Conservation (phyloP, 2,797 vertebrate species). For the Helicolenus hilgendorfi region DNA sequence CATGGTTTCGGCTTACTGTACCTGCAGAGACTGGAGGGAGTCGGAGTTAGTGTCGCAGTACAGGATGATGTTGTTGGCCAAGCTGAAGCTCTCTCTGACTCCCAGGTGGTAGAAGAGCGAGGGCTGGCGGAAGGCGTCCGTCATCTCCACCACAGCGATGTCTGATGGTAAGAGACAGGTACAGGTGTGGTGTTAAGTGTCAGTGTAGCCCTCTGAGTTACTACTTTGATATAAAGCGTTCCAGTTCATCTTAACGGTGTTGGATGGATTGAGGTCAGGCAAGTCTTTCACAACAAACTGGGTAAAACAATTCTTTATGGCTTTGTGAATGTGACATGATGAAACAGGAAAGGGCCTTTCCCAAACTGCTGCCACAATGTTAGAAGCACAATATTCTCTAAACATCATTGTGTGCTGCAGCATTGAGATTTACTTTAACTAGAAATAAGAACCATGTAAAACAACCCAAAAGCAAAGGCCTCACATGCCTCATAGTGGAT, state of each 20-base stretch:
- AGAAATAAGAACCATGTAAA: not conserved
- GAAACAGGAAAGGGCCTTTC: not conserved
- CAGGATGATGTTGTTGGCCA: slow-evolving; percentile 99
- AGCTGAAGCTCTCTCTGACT: slow-evolving; percentile 98
- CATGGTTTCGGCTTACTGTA: slow-evolving; percentile 59
- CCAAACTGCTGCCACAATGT: not conserved
- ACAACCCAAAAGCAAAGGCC: not conserved
- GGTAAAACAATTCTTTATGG: not conserved
- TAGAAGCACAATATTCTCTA: not conserved
- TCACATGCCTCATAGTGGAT: not conserved
- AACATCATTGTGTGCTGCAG: not conserved
- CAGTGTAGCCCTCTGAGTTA: not conserved
- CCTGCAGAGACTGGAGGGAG: slow-evolving; percentile 97
- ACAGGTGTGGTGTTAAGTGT: not conserved
- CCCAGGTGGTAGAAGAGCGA: slow-evolving; percentile 99
- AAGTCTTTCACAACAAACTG: not conserved
- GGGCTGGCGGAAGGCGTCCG: slow-evolving; percentile 97
- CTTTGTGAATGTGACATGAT: not conserved
- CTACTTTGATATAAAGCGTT: not conserved
- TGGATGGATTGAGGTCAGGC: not conserved
- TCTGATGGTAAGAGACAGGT: slow-evolving; percentile 86
- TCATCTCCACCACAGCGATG: slow-evolving; percentile 98
- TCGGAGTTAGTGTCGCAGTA: slow-evolving; percentile 97
- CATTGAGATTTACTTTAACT: not conserved
- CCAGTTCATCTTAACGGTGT: not conserved